A percentile compares a stretch with the other conserved stretches of the same genome.
Evolutionary conservation across 2,113 vertebrate species (phyloP).

Genomic region (Bungarus multicinctus): DNA sequence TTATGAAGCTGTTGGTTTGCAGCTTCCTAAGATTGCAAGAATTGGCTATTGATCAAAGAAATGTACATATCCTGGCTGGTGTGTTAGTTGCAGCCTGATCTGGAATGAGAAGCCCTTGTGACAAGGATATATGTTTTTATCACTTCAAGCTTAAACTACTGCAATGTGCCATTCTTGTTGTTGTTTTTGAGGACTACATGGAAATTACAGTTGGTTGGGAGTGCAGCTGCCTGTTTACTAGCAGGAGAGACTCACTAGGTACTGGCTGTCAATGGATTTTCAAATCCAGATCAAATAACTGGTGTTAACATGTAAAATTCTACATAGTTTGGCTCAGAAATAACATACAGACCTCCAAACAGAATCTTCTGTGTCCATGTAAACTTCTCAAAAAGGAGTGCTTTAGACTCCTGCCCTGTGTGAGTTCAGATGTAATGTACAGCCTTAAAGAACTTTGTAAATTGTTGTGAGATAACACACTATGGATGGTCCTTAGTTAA

Average conservation of each 20-base stretch:
- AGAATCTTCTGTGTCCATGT: not conserved
- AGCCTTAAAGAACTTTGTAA: not conserved
- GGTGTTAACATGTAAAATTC: not conserved
- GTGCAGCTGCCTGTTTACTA: not conserved
- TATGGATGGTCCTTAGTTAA: not conserved
- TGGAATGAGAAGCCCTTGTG: not conserved
- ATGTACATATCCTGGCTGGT: not conserved
- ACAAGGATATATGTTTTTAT: not conserved
- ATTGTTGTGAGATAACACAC: not conserved
- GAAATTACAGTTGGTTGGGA: not conserved
- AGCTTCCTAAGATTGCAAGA: not conserved
- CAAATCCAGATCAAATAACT: not conserved
- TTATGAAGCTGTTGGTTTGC: not conserved
- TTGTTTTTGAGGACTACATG: not conserved
- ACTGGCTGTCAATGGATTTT: not conserved
- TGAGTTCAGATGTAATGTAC: not conserved
- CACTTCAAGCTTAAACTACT: not conserved
- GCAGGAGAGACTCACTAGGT: not conserved
- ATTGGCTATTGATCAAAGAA: not conserved
- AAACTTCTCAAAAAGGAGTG: not conserved
- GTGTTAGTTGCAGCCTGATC: not conserved
- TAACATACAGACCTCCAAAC: not conserved
- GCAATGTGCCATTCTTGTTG: not conserved
- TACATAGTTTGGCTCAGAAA: not conserved
- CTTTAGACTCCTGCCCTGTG: not conserved